Conservation (phyloP, 2,888 invertebrate species). For the Strigamia maritima region DNA sequence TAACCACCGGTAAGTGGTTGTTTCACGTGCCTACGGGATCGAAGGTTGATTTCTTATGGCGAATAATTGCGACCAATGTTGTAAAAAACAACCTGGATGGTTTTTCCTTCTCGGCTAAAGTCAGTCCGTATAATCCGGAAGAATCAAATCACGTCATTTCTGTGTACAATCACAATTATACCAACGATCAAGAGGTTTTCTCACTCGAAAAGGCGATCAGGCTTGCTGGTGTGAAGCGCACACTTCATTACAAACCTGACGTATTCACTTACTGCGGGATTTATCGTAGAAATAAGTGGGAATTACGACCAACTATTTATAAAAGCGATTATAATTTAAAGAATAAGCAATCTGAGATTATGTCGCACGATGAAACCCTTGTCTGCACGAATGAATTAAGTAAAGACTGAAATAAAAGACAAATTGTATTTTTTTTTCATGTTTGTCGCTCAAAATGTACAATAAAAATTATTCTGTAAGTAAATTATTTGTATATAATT, state of each 20-base stretch:
- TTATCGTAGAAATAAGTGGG: conserved; percentile 21
- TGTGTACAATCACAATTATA: conserved; percentile 19
- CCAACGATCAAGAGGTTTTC: conserved; percentile 12
- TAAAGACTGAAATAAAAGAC: not conserved
- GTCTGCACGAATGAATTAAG: not conserved
- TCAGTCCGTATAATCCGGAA: not conserved
- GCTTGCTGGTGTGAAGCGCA: not conserved
- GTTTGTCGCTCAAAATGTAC: too few species aligned
- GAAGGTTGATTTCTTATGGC: conserved; percentile 22
- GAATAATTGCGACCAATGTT: conserved; percentile 26
- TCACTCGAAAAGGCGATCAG: not conserved
- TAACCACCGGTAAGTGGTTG: conserved; percentile 10
- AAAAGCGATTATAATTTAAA: conserved; percentile 12
- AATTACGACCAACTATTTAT: not conserved
- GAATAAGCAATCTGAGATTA: not conserved
- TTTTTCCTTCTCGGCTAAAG: not conserved
- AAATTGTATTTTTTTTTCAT: not conserved
- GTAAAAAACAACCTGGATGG: not conserved
- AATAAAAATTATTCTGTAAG: not conserved
- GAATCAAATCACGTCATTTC: not conserved
- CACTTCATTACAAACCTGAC: conserved; percentile 31
- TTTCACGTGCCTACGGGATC: conserved; percentile 11
- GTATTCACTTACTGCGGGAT: conserved; percentile 23
- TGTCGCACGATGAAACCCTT: not conserved
- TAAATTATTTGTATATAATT: not conserved